A percentile compares a stretch with the other conserved stretches of the same genome.
phyloP scores from a whole-genome alignment of 2,797 vertebrate genomes.

The Nyctalus aviator region DNA sequence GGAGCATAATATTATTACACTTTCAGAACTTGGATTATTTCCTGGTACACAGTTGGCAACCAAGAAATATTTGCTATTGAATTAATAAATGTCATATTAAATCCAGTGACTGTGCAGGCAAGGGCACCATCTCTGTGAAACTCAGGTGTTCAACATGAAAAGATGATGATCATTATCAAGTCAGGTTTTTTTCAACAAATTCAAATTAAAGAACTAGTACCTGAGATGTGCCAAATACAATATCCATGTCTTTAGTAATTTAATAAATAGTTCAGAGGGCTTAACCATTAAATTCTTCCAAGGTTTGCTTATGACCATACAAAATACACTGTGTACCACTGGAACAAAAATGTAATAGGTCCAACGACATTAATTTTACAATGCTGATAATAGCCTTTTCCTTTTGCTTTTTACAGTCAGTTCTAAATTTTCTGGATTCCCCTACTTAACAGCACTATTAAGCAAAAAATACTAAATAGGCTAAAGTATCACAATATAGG shows the following conservation, averaged over 20 bases:
- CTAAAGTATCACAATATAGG: background rate
- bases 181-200: background rate
- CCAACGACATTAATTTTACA: background rate
- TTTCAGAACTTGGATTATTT: background rate
- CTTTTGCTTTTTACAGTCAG: background rate
- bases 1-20: background rate
- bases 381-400: background rate
- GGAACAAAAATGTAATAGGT: background rate
- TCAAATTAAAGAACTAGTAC: background rate
- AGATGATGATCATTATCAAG: background rate
- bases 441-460: no score
- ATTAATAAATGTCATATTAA: background rate
- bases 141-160: slow-evolving; percentile 1
- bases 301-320: background rate
- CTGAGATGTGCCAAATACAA: background rate
- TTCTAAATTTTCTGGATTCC: background rate
- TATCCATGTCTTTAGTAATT: background rate
- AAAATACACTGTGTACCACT: background rate
- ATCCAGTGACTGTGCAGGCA: background rate
- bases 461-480: no score
- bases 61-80: background rate
- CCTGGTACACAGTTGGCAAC: background rate
- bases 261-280: background rate
- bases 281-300: background rate
- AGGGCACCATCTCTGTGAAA: background rate